Evolutionary conservation across 2,113 vertebrate genomes (phyloP), one percentile per base, ranked within the genome.

Genomic region (Tichodroma muraria): DNA sequence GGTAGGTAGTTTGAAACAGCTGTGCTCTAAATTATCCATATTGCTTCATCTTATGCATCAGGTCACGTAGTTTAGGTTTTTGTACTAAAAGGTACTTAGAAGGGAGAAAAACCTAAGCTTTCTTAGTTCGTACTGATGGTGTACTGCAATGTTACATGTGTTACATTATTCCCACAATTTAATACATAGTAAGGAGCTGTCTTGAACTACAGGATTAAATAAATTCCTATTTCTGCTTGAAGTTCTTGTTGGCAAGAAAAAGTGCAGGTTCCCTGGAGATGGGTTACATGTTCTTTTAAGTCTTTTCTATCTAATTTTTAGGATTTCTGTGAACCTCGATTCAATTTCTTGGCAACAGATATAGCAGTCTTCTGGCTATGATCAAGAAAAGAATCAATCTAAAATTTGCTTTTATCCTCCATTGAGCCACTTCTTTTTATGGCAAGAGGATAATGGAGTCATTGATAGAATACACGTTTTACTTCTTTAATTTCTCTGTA

Each of bases 391-490:
- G 47, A 91, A 94, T 81, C 65, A 81, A 61, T 95, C 65, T 81
- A 84, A 79, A 93, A 93, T 75, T 95, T 90, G 69, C 72, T 95
- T 95, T 94, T 94, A 92, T 94, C 61, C 59, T 94, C 25, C 61
- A 53, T n/a, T 95, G 85, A 86, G 64, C 40, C 31, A 71, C 57
- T 80, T 95, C 79, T 86, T 56, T 89, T 95, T 93, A 73, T 18
- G 18, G 37, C 35, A 47, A 93, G 23, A 95, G 50, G 77, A 88
- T 93, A 91, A 91, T 88, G 82, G 72, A 90, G 91, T 93, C 81
- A 85, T 38, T 89, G 81, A 80, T 60, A 80, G 54, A 94, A 64
- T 80, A 70, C 19, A 17, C 9, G 2, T 76, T 93, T 91, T 91
- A 66, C 60, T 90, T 66, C 72, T 89, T 85, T 78, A 54, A 64